Conservation (phyloP, 1,140 invertebrate genomes). For the Lordiphosa clarofinis region DNA sequence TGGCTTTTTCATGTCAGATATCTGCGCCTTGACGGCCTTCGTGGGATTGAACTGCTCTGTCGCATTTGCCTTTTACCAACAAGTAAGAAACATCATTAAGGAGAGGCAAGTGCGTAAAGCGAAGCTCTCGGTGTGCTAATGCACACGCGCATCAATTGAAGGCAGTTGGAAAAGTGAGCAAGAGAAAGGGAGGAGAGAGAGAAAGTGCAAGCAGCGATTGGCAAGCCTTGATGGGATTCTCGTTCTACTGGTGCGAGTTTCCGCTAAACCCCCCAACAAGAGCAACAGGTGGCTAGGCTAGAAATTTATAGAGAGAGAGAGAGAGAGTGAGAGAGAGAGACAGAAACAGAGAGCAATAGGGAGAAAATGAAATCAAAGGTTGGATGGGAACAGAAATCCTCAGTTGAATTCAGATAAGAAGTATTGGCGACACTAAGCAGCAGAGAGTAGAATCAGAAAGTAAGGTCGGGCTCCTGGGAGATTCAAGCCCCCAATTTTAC, state of each 20-base stretch:
- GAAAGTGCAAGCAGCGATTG: slow-evolving; percentile 9
- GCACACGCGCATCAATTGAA: background rate
- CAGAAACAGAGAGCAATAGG: slow-evolving; percentile 1
- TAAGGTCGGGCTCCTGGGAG: background rate
- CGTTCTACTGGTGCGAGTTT: background rate
- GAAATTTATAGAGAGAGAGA: slow-evolving; percentile 1
- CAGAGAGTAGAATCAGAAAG: slow-evolving; percentile 2
- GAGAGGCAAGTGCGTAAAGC: slow-evolving; percentile 1
- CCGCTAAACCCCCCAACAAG: too few species aligned
- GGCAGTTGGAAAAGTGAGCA: background rate
- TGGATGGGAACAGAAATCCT: background rate
- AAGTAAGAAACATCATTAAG: slow-evolving; percentile 11
- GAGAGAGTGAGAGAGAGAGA: background rate
- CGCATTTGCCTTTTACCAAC: slow-evolving; percentile 44
- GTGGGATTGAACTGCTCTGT: slow-evolving; percentile 44
- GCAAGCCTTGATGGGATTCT: slow-evolving; percentile 4
- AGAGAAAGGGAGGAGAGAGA: background rate
- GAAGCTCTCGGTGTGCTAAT: too few species aligned
- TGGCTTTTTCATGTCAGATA: slow-evolving; percentile 58
- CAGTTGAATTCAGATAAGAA: background rate
- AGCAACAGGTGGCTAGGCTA: background rate
- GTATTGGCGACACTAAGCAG: background rate
- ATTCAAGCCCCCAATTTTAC: slow-evolving; percentile 40
- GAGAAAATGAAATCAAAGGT: background rate
- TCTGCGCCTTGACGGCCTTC: slow-evolving; percentile 44